phyloP scores from a whole-genome alignment of 1,140 invertebrate genomes.

The Cherax destructor region DNA sequence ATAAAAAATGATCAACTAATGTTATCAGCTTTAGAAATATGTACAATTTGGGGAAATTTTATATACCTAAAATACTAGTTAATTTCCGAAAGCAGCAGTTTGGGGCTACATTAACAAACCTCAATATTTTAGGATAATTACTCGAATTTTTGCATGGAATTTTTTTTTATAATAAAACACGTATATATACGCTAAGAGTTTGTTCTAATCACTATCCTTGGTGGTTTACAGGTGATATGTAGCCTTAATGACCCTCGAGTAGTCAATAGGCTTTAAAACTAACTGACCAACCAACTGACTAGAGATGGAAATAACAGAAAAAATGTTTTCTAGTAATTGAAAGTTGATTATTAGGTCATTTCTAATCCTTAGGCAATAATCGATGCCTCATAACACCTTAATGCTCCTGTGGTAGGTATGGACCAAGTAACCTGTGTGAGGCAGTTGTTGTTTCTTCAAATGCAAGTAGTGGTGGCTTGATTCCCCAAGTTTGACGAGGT shows the following conservation, averaged over 20 bases:
- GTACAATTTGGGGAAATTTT: background rate
- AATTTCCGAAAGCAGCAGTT: constrained; percentile 7
- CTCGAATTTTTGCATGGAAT: background rate
- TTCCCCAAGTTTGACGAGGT: background rate
- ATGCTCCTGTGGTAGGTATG: background rate
- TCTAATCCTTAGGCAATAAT: background rate
- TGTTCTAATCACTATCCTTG: too few relatives aligned
- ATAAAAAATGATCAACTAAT: background rate
- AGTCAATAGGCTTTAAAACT: too few relatives aligned
- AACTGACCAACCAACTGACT: background rate
- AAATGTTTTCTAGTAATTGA: background rate
- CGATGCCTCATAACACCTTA: background rate
- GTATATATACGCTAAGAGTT: background rate
- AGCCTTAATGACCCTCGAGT: too few relatives aligned
- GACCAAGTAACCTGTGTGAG: background rate
- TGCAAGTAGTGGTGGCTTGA: background rate
- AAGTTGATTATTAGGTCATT: background rate
- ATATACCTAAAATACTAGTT: background rate
- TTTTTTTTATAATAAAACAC: background rate
- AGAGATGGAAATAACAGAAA: background rate
- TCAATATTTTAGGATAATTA: constrained; percentile 10
- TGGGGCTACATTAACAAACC: background rate
- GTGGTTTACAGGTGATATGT: too few relatives aligned
- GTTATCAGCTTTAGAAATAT: background rate
- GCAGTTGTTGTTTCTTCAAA: background rate